Conservation (phyloP, 2,888 invertebrate genomes). For the Drosophila antonietae region DNA sequence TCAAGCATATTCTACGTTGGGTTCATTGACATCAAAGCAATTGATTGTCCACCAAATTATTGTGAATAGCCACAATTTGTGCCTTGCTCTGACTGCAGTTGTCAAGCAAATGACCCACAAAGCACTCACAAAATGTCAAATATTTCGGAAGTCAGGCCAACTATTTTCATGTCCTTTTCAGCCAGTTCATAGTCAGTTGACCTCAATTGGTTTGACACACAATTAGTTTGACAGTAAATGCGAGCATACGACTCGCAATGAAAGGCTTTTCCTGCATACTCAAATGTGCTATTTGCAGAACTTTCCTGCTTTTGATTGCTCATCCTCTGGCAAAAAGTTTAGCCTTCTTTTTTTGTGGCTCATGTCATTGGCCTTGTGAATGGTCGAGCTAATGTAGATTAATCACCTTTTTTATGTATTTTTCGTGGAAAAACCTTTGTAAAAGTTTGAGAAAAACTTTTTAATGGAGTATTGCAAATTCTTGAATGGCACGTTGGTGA, state of each 20-base stretch:
- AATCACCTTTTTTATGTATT: not conserved
- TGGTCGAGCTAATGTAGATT: not conserved
- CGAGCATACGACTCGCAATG: not conserved
- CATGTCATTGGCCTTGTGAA: not conserved
- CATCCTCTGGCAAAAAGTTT: not conserved
- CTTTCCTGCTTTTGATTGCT: not conserved
- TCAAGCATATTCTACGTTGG: too few relatives aligned
- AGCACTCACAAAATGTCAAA: not conserved
- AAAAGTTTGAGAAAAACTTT: not conserved
- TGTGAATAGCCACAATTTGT: not conserved
- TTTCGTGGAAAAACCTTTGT: not conserved
- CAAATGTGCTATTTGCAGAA: not conserved
- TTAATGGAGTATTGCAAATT: too few relatives aligned
- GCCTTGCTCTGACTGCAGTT: not conserved
- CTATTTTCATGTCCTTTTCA: not conserved
- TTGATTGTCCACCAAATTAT: not conserved
- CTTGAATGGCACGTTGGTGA: not conserved
- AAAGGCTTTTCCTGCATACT: not conserved
- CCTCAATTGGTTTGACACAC: slow-evolving; percentile 1
- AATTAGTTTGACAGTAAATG: not conserved
- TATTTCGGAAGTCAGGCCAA: not conserved
- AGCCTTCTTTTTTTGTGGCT: not conserved
- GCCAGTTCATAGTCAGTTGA: not conserved
- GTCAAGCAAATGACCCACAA: not conserved
- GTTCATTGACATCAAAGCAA: not conserved